Evolutionary conservation across 2,113 vertebrate genomes (phyloP).

Genomic region (Oreocharis arfaki): DNA sequence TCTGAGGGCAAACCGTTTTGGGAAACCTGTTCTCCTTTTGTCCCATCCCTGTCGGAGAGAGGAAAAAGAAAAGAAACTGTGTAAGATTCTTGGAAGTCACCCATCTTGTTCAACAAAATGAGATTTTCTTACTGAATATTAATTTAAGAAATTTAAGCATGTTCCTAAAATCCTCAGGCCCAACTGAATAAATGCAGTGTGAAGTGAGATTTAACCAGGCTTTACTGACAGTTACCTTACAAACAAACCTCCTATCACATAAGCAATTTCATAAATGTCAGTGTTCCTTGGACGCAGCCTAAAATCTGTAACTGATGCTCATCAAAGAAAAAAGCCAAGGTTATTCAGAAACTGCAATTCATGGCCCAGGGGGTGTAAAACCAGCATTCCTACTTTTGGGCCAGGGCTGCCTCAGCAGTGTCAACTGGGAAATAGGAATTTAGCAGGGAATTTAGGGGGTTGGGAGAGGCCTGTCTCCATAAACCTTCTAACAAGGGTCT

Average conservation of each 20-base stretch:
- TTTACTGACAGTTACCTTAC: not conserved
- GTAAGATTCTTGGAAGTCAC: not conserved
- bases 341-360: not conserved
- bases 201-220: not conserved
- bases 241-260: not conserved
- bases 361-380: not conserved
- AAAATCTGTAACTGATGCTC: not conserved
- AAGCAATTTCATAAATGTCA: not conserved
- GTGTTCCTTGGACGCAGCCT: accelerated
- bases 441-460: not conserved
- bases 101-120: not conserved
- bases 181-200: not conserved
- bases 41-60: slow-evolving; percentile 72
- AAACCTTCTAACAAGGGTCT: not conserved
- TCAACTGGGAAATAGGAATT: not conserved
- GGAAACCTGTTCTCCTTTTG: slow-evolving; percentile 83
- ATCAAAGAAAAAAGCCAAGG: not conserved
- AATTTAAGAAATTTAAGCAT: not conserved
- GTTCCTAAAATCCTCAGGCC: not conserved
- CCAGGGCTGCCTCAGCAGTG: not conserved
- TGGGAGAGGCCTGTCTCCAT: not conserved
- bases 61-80: not conserved
- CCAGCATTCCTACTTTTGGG: not conserved
- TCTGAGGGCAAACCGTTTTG: slow-evolving; percentile 89
- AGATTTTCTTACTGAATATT: not conserved